A percentile compares a stretch with the other conserved stretches of the same genome.
These are phyloP conservation scores for Novumbra hubbsi DNA, from an alignment of 2,797 vertebrate genomes.

Conservation along the genomic window DNA sequence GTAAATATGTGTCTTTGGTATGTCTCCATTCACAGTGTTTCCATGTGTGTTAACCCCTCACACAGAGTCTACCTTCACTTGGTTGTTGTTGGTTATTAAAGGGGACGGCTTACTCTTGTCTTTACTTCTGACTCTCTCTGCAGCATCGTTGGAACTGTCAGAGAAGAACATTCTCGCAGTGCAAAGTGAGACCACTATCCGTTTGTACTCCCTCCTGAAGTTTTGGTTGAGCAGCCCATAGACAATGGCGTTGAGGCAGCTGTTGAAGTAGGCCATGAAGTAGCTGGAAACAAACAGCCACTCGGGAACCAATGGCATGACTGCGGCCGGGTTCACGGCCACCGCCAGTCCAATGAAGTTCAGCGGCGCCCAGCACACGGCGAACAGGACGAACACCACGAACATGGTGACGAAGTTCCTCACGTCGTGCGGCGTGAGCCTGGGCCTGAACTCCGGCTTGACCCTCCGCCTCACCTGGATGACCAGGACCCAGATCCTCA, in stretches of 20 bases:
- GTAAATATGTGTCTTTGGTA: background rate
- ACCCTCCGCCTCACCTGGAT: conserved; percentile 73
- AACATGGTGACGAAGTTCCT: conserved; percentile 83
- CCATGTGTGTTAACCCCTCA: background rate
- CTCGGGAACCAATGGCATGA: conserved; percentile 74
- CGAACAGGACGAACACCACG: conserved; percentile 80
- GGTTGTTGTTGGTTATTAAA: conserved; percentile 69
- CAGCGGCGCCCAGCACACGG: conserved; percentile 81
- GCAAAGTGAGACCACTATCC: conserved; percentile 73
- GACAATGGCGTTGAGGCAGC: conserved; percentile 81
- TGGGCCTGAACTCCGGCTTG: conserved; percentile 70
- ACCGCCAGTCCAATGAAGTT: conserved; percentile 80
- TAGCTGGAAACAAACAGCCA: conserved; percentile 82
- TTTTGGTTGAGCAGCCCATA: conserved; percentile 82
- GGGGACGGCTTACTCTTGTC: conserved; percentile 72
- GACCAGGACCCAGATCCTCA: conserved; percentile 81
- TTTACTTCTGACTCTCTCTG: conserved; percentile 57
- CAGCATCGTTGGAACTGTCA: conserved; percentile 72
- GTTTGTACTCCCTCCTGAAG: conserved; percentile 79
- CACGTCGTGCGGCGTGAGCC: conserved; percentile 76
- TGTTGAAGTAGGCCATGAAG: conserved; percentile 83
- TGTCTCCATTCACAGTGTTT: background rate
- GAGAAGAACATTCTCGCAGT: conserved; percentile 70
- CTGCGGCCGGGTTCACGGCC: conserved; percentile 65
- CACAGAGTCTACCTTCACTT: conserved; percentile 44